Evolutionary conservation across 2,113 vertebrate genomes (phyloP).

Genomic region (Parus major): DNA sequence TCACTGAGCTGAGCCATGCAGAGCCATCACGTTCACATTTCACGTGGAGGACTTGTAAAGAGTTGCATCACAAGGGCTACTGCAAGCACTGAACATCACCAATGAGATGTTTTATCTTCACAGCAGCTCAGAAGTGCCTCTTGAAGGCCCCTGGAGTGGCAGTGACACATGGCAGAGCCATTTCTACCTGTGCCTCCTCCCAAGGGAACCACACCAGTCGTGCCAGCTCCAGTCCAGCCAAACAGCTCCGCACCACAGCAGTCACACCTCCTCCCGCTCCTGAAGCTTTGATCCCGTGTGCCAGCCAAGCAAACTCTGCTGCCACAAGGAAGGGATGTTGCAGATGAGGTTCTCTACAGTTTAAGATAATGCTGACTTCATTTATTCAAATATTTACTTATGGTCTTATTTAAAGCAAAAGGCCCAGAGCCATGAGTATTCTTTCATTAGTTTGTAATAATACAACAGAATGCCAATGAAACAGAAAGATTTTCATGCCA

Average conservation of each 20-base stretch:
- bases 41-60: not conserved
- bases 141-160: accelerated
- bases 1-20: not conserved
- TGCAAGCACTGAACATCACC: not conserved
- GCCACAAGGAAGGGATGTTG: not conserved
- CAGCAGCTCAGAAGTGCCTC: not conserved
- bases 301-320: not conserved
- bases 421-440: not conserved
- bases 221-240: not conserved
- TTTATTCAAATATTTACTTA: not conserved
- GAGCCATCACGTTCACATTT: not conserved
- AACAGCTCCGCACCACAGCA: not conserved
- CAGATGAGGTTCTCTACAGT: not conserved
- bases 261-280: not conserved
- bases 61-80: not conserved
- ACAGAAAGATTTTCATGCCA: not conserved
- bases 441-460: not conserved
- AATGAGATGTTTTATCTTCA: not conserved
- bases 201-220: not conserved
- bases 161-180: conserved; percentile 9
- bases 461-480: not conserved
- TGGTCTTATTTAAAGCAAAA: not conserved
- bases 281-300: not conserved
- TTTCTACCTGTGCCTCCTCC: not conserved
- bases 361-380: not conserved